Percentiles rank a stretch among this genome's conserved stretches.
Evolutionary conservation across 2,888 invertebrate species (phyloP).

Genomic region (Eupsilia transversa): DNA sequence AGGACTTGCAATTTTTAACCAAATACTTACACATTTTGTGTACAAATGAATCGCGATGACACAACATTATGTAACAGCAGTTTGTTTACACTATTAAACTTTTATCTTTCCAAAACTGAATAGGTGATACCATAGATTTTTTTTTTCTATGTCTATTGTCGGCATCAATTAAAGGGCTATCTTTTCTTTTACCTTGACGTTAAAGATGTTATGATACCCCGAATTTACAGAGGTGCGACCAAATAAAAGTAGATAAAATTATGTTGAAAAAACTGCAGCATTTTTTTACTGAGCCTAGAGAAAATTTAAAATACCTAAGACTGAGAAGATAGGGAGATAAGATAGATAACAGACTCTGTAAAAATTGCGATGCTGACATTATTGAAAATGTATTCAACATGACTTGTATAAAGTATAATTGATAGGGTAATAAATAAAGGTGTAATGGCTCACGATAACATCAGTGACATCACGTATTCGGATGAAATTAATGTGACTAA

Average conservation of each 20-base stretch:
- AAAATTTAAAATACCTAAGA: not conserved
- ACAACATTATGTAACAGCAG: too few relatives aligned
- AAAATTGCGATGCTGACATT: not conserved
- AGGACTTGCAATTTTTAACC: too few relatives aligned
- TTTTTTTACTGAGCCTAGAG: not conserved
- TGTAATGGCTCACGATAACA: conserved; percentile 28
- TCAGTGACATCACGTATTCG: conserved; percentile 16
- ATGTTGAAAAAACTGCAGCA: not conserved
- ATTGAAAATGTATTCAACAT: conserved; percentile 6
- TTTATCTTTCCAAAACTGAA: too few relatives aligned
- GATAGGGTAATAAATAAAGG: conserved; percentile 39
- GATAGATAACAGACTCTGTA: not conserved
- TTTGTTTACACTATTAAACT: too few relatives aligned
- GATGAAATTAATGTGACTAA: conserved; percentile 2
- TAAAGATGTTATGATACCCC: not conserved
- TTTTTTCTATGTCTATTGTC: too few relatives aligned
- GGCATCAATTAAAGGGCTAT: not conserved
- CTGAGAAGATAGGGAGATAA: not conserved
- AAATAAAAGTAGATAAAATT: not conserved
- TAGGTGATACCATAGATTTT: too few relatives aligned
- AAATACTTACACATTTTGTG: too few relatives aligned
- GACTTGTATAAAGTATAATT: conserved; percentile 26
- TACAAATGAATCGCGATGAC: too few relatives aligned
- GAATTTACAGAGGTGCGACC: too few relatives aligned
- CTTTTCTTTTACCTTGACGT: too few relatives aligned